phyloP scores from a whole-genome alignment of 2,113 vertebrate species.

The Melospiza melodia region DNA sequence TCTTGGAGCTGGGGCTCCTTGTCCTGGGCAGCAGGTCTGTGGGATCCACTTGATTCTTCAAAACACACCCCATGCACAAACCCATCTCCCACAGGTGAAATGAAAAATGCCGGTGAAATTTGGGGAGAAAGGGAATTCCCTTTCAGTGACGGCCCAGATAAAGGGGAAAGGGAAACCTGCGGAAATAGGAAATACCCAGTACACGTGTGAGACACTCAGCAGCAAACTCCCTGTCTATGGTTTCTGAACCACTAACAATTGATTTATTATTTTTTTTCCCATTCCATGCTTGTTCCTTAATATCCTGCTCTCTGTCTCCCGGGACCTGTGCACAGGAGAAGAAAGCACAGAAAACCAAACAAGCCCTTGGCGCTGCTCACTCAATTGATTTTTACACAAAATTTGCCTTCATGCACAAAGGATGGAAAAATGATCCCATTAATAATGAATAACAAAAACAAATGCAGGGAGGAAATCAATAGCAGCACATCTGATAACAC shows the following conservation, averaged over 20 bases:
- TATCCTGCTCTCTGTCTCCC: constrained; percentile 52
- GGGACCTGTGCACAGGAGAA: constrained; percentile 62
- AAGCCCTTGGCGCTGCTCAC: constrained; percentile 69
- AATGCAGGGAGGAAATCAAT: constrained; percentile 78
- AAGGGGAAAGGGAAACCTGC: neutral
- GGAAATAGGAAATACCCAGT: neutral
- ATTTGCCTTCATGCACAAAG: constrained; percentile 77
- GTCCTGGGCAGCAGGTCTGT: neutral
- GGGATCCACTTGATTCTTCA: neutral
- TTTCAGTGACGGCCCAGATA: neutral
- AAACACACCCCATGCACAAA: neutral
- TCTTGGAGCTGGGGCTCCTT: neutral
- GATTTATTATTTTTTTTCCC: neutral
- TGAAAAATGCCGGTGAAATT: neutral
- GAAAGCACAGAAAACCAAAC: constrained; percentile 76
- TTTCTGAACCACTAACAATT: constrained; percentile 7
- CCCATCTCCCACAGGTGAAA: neutral
- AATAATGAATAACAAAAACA: constrained; percentile 85
- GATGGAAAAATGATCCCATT: constrained; percentile 80
- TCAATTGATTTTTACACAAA: constrained; percentile 85
- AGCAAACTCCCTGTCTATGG: neutral
- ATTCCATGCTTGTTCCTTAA: constrained; percentile 40
- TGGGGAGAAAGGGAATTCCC: neutral
- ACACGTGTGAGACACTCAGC: neutral
- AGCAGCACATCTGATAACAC: constrained; percentile 70